phyloP scores from a whole-genome alignment of 2,113 vertebrate genomes.

The Channa maculata region DNA sequence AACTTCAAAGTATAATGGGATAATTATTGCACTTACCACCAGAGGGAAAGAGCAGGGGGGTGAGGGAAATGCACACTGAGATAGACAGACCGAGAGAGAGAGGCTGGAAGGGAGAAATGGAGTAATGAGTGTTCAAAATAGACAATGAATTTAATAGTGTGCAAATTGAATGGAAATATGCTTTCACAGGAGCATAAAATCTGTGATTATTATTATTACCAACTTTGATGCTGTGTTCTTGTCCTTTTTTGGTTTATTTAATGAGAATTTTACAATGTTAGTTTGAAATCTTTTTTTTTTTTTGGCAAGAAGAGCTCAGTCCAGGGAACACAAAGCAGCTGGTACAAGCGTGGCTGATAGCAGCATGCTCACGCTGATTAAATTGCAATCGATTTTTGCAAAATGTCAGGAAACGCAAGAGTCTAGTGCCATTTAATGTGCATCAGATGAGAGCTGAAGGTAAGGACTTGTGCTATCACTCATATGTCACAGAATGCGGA shows the following conservation, averaged over 20 bases:
- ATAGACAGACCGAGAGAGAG: slow-evolving; percentile 33
- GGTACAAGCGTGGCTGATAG: slow-evolving; percentile 81
- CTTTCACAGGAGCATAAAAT: slow-evolving; percentile 66
- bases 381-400: slow-evolving; percentile 92
- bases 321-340: slow-evolving; percentile 77
- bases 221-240: slow-evolving; percentile 57
- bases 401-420: slow-evolving; percentile 87
- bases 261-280: slow-evolving; percentile 47
- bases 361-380: slow-evolving; percentile 83
- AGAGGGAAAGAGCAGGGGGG: slow-evolving; percentile 56
- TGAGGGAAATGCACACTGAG: slow-evolving; percentile 39
- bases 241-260: slow-evolving; percentile 35
- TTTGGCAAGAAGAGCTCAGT: background rate
- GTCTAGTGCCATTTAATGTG: slow-evolving; percentile 87
- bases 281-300: slow-evolving; percentile 22
- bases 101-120: slow-evolving; percentile 27
- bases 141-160: slow-evolving; percentile 77
- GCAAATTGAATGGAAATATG: slow-evolving; percentile 73
- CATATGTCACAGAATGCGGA: slow-evolving; percentile 77
- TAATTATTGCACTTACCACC: slow-evolving; percentile 78
- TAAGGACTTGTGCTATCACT: slow-evolving; percentile 89
- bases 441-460: slow-evolving; percentile 86
- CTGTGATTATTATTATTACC: slow-evolving; percentile 65
- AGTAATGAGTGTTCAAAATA: slow-evolving; percentile 73
- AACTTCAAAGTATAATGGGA: slow-evolving; percentile 79